These are phyloP conservation scores for Megathymus violae DNA, from an alignment of 1,140 invertebrate species.

Conservation along the genomic window DNA sequence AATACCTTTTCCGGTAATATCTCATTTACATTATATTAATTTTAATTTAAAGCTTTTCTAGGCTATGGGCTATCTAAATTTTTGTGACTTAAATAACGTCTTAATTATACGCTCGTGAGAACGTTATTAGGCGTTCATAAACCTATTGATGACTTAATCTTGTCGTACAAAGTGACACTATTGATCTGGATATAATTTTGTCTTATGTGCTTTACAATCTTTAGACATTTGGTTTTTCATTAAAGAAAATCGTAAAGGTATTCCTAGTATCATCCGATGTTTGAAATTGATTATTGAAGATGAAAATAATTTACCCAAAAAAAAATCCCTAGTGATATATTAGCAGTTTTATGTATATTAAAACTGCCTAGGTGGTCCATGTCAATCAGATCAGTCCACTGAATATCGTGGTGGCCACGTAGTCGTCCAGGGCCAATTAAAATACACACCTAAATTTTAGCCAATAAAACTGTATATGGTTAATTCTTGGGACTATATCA, in stretches of 20 bases:
- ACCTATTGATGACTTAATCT: slow-evolving; percentile 24
- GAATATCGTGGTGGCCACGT: not conserved
- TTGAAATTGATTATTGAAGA: no score
- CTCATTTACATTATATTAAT: not conserved
- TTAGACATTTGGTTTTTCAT: no score
- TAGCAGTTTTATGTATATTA: no score
- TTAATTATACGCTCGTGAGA: slow-evolving; percentile 51
- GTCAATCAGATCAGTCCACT: not conserved
- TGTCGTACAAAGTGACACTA: slow-evolving; percentile 4
- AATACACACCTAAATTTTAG: not conserved
- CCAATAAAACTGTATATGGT: no score
- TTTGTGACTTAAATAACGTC: slow-evolving; percentile 18
- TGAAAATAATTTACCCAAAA: no score
- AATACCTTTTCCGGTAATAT: not conserved
- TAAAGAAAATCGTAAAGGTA: no score
- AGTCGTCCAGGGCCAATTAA: not conserved
- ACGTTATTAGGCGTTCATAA: slow-evolving; percentile 45
- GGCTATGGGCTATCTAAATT: slow-evolving; percentile 4
- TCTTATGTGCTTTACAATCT: not conserved
- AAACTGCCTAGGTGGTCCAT: slow-evolving; percentile 1
- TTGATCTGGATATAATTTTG: not conserved
- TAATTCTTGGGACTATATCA: no score
- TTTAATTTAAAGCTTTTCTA: slow-evolving; percentile 14
- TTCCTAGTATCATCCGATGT: no score
- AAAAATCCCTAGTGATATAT: no score